phyloP scores from a whole-genome alignment of 2,888 invertebrate species.

The Seira sanloemensis region DNA sequence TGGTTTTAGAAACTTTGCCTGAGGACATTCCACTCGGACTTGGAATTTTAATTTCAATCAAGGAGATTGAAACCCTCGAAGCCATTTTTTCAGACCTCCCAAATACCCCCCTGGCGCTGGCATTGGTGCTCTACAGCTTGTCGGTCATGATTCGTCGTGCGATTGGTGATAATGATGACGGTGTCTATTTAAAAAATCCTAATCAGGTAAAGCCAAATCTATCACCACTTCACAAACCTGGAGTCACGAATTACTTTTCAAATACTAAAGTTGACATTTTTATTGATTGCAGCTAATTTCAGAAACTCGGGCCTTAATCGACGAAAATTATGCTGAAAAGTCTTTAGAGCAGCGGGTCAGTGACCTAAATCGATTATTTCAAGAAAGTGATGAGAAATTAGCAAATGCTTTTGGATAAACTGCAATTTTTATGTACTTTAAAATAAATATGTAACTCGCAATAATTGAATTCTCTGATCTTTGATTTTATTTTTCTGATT shows the following conservation, averaged over 20 bases:
- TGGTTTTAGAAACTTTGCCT: slow-evolving; percentile 77
- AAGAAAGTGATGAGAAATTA: slow-evolving; percentile 21
- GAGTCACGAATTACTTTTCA: background rate
- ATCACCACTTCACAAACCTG: background rate
- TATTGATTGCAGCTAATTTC: slow-evolving; percentile 16
- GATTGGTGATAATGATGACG: slow-evolving; percentile 10
- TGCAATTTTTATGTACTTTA: background rate
- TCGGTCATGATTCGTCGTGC: slow-evolving; percentile 45
- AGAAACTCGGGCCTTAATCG: slow-evolving; percentile 10
- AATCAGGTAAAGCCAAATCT: slow-evolving; percentile 50
- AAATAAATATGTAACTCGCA: background rate
- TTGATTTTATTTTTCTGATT: background rate
- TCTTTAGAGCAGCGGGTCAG: background rate
- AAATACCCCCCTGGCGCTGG: slow-evolving; percentile 75
- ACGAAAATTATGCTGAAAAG: background rate
- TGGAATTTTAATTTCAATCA: slow-evolving; percentile 77
- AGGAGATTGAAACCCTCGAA: slow-evolving; percentile 75
- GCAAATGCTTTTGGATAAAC: slow-evolving; percentile 24
- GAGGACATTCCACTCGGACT: slow-evolving; percentile 79
- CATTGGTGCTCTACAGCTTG: slow-evolving; percentile 76
- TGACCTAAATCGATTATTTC: background rate
- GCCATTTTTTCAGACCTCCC: slow-evolving; percentile 75
- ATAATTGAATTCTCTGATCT: background rate
- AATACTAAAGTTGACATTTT: background rate
- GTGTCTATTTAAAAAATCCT: slow-evolving; percentile 64